Conservation (phyloP, 1,140 invertebrate genomes). For the Reticulitermes speratus region DNA sequence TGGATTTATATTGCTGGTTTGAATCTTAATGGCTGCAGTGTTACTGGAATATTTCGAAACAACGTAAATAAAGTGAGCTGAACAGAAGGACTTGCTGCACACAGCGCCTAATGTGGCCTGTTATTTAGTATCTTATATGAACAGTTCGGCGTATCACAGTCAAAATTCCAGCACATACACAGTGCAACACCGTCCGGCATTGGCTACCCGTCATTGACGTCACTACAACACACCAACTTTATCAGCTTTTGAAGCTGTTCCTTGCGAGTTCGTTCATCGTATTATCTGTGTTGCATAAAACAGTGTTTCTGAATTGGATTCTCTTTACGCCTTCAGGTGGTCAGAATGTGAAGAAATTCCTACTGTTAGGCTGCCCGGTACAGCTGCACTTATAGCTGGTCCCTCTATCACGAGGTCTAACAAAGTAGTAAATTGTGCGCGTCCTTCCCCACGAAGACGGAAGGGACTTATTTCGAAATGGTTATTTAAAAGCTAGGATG, state of each 20-base stretch:
- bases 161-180: neutral
- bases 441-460: too few species aligned
- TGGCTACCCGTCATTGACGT: neutral
- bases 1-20: neutral
- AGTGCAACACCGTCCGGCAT: neutral
- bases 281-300: too few species aligned
- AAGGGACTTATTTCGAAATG: too few species aligned
- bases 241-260: neutral
- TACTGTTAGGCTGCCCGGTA: too few species aligned
- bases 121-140: neutral
- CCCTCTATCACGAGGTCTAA: too few species aligned
- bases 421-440: too few species aligned
- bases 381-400: too few species aligned
- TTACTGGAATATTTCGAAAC: neutral
- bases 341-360: too few species aligned
- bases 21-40: neutral
- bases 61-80: neutral
- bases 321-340: too few species aligned
- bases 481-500: too few species aligned
- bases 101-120: neutral
- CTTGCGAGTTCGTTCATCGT: too few species aligned
- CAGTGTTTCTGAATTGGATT: too few species aligned
- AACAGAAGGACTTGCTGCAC: neutral
- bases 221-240: neutral
- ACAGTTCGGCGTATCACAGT: neutral